Evolutionary conservation across 2,888 invertebrate species (phyloP), one percentile per base, ranked within the genome.

Genomic region (Aradus depressus): DNA sequence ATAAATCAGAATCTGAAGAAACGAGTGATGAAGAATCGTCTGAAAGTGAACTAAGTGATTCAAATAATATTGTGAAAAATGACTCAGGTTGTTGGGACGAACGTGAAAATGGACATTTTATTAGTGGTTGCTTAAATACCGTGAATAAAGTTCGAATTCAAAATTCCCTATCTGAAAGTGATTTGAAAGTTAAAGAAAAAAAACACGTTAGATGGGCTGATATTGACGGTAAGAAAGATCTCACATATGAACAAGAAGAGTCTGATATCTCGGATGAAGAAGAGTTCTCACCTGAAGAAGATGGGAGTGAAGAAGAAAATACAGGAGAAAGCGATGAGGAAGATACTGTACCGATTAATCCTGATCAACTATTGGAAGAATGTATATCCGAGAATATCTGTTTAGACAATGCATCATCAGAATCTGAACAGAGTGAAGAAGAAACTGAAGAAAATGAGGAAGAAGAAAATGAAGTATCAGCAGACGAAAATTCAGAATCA

Each of bases 291-390:
- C 37, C 35, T 12, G 44, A 53, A 26, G 54, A 53, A 23, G 50
- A 54, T 22, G 51, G 52, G n/a, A 35, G 35, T 14, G 44, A 44
- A n/a, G 34, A 22, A 10, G 43, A 47, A 2, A 37, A 50, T 8
- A 37, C 35, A n/a, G 26, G 37, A 10, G 50, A 50, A 37, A 19
- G 14, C 10, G 43, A 42, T 3, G 51, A 54, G 2, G 37, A 76
- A 76, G 62, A 74, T 73, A 52, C 69, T 79, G 51, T 10, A 10
- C 26, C 38, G 5, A 23, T 19, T 4, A 8, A 19, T 37, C 22
- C 37, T 12, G 37, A 37, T n/a, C n/a, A n/a, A n/a, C n/a, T n/a
- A n/a, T n/a, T n/a, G n/a, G n/a, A n/a, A n/a, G n/a, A n/a, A n/a
- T n/a, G n/a, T n/a, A n/a, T n/a, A n/a, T n/a, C n/a, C n/a, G n/a